Base-by-base conservation (phyloP, 2,797 vertebrate genomes). In the Bradypodion pumilum region DNA sequence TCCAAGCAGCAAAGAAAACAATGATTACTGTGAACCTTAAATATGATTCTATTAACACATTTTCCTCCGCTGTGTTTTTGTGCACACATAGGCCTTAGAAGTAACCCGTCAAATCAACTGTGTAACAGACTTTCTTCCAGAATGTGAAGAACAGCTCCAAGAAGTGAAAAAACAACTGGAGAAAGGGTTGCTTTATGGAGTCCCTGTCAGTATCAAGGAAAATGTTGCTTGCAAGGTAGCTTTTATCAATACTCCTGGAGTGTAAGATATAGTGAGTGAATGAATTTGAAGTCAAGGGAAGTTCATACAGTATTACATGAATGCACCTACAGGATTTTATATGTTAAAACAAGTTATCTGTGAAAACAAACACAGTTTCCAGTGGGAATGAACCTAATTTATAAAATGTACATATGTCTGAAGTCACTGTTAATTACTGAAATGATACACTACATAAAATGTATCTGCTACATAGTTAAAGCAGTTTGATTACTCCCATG, bases 171-270 rank as follows among this genome's bases (percentile, higher is more conserved):
- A 90, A 19, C 84, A 90, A 19, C 84, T 78, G 56, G 88, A 89
- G 15, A 96, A 94, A 88, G 96, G 97, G 21, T 92, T 96, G 60
- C 93, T 98, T 59, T 97, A 96, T 19, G 96, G 97, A 1, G 91
- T 98, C 78, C 97, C 97, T 13, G 46, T 97, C 72, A 98, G 97
- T 89, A 96, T 97, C 82, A 98, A 98, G 92, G 97, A 98, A 9
- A 94, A 96, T 29, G 1, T 95, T n/a, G 87, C 81, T 40, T 96
- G 90, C 90, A 95, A 95, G 97, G 97, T 97, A 84, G 7, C 19
- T 68, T 65, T 44, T 40, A 10, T 15, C 68, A n/a, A 80, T 77
- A n/a, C 40, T 77, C 29, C 56, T 49, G 25, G 75, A 10, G 49
- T 15, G 19, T 56, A 15, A 56, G 2, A 15, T 16, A 56, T 1